These are phyloP conservation scores for Himalopsyche japonica DNA, from an alignment of 2,888 invertebrate species.

Conservation along the genomic window DNA sequence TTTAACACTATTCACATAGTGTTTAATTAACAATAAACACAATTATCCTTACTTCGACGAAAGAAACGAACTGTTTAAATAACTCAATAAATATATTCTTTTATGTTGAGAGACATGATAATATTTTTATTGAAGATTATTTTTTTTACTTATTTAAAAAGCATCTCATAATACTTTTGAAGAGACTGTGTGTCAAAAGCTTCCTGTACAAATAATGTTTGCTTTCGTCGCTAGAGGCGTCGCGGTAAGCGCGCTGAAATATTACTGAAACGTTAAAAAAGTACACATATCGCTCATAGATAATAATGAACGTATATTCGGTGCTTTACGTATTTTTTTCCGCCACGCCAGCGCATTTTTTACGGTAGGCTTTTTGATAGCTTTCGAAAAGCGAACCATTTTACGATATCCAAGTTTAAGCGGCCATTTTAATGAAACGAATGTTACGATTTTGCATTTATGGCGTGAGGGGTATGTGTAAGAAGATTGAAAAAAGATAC, in stretches of 20 bases:
- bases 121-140: no score
- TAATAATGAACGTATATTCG: neutral
- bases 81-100: no score
- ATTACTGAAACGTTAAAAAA: neutral
- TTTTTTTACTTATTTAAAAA: no score
- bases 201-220: neutral
- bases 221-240: constrained; percentile 22
- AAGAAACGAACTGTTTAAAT: no score
- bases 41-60: no score
- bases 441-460: neutral
- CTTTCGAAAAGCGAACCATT: neutral
- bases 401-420: neutral
- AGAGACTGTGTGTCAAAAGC: neutral
- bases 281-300: neutral
- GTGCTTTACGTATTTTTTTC: neutral
- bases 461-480: neutral
- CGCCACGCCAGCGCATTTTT: neutral
- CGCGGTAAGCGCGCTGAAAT: neutral
- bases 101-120: no score
- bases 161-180: no score
- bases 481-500: no score
- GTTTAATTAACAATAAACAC: no score
- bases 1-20: no score
- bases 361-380: neutral
- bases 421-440: neutral